phyloP scores from a whole-genome alignment of 2,797 vertebrate genomes.

The Chiropotes sagulatus region DNA sequence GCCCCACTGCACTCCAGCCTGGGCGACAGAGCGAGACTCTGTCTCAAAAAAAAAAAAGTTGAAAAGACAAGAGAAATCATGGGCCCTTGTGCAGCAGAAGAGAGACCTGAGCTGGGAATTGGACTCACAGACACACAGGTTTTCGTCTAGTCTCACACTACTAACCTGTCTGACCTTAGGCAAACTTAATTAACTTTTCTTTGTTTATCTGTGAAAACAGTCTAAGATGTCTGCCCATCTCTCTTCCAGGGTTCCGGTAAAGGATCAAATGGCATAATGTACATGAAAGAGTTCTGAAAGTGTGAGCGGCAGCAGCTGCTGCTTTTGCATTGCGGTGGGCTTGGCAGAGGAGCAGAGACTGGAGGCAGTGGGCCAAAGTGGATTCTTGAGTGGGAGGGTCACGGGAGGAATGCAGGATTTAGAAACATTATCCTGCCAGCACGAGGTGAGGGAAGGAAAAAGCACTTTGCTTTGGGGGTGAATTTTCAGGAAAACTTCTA shows the following conservation, averaged over 20 bases:
- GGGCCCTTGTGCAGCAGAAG: background rate
- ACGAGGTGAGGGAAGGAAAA: background rate
- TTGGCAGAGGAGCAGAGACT: background rate
- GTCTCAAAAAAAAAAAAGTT: too few relatives aligned
- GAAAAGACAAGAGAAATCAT: background rate
- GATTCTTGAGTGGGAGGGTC: background rate
- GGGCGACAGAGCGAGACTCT: too few relatives aligned
- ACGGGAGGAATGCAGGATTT: background rate
- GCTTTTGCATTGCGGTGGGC: background rate
- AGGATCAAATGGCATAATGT: constrained; percentile 20
- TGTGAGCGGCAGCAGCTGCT: background rate
- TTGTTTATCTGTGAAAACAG: constrained; percentile 47
- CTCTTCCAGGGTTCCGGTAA: background rate
- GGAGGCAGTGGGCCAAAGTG: background rate
- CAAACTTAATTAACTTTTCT: constrained; percentile 40
- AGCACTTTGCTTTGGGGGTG: background rate
- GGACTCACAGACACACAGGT: background rate
- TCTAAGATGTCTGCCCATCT: background rate
- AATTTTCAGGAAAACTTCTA: background rate
- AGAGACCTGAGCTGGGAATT: background rate
- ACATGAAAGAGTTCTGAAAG: constrained; percentile 13
- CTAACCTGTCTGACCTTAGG: constrained; percentile 14
- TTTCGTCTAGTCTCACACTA: background rate
- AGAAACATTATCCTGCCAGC: background rate
- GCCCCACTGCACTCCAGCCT: too few relatives aligned